phyloP scores from a whole-genome alignment of 1,140 invertebrate species.

The Branchinecta lindahli region DNA sequence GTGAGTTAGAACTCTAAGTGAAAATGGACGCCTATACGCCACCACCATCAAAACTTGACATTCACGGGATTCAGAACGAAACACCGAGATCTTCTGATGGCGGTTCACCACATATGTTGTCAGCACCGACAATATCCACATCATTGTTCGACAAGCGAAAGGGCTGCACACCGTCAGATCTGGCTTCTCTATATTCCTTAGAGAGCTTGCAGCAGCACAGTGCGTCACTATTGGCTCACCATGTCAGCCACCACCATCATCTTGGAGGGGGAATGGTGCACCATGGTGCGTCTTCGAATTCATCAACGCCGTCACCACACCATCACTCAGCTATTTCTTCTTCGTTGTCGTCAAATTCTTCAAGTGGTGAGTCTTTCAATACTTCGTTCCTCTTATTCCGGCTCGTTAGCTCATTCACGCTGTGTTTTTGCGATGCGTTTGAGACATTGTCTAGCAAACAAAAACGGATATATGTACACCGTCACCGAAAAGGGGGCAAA shows the following conservation, averaged over 20 bases:
- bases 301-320: neutral
- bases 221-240: neutral
- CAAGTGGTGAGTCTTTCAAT: neutral
- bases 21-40: neutral
- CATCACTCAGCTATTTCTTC: slow-evolving; percentile 2
- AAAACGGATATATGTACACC: too few relatives aligned
- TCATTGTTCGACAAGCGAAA: neutral
- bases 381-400: too few relatives aligned
- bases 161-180: neutral
- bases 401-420: too few relatives aligned
- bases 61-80: neutral
- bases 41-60: slow-evolving; percentile 6
- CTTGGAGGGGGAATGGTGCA: neutral
- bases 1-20: neutral
- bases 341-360: neutral
- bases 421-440: too few relatives aligned
- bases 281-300: neutral
- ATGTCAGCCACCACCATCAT: neutral
- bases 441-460: too few relatives aligned
- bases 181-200: neutral
- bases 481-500: too few relatives aligned
- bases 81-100: neutral
- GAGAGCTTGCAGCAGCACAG: neutral
- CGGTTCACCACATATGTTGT: neutral
- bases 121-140: neutral